Conservation (phyloP, 2,888 invertebrate species). For the Eurytoma adleriae region DNA sequence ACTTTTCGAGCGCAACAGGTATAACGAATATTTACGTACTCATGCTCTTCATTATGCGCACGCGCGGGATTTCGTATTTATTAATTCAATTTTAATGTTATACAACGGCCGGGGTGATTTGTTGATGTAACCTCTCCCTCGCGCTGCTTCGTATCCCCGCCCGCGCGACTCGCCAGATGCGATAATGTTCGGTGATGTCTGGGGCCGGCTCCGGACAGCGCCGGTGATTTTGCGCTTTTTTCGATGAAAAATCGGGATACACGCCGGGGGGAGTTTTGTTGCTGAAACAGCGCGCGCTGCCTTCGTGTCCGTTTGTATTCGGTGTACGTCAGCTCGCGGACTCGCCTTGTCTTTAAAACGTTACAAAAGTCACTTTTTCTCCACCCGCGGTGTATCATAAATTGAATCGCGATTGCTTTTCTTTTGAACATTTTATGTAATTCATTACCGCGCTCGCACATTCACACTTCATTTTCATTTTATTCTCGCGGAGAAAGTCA, state of each 20-base stretch:
- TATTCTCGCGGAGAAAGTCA: too few relatives aligned
- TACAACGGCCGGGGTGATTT: constrained; percentile 30
- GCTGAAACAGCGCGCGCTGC: too few relatives aligned
- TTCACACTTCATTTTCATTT: too few relatives aligned
- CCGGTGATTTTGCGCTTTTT: constrained; percentile 36
- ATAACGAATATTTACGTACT: constrained; percentile 43
- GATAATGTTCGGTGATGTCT: constrained; percentile 10
- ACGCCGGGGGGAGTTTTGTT: not conserved
- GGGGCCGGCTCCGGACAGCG: not conserved
- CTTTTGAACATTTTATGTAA: too few relatives aligned
- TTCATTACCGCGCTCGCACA: too few relatives aligned
- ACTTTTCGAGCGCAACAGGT: not conserved
- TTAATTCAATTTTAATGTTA: constrained; percentile 51
- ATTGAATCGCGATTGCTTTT: too few relatives aligned
- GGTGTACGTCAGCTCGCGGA: too few relatives aligned
- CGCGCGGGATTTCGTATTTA: constrained; percentile 29
- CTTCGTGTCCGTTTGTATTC: too few relatives aligned
- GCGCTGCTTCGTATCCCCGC: not conserved
- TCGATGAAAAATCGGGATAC: not conserved
- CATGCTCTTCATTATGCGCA: constrained; percentile 25
- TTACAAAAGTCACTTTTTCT: too few relatives aligned
- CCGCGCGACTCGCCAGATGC: not conserved
- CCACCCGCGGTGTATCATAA: too few relatives aligned
- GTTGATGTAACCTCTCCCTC: not conserved
- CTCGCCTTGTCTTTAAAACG: too few relatives aligned